Conservation (phyloP, 2,113 vertebrate species). For the Eolophus roseicapilla region DNA sequence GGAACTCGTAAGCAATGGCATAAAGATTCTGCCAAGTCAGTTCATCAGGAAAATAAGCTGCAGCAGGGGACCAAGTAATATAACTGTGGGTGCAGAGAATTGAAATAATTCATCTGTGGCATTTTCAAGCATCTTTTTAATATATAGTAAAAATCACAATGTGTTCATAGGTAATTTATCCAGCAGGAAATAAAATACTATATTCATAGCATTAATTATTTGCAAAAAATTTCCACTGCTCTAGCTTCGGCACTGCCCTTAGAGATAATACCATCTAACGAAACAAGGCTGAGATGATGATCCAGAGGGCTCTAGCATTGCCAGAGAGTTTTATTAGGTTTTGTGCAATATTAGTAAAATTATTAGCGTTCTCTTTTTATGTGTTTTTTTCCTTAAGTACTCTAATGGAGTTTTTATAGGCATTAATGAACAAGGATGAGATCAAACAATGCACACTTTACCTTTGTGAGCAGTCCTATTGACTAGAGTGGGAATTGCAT, state of each 20-base stretch:
- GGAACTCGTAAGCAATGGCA: neutral
- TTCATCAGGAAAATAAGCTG: neutral
- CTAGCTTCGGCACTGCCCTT: neutral
- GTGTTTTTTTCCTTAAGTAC: neutral
- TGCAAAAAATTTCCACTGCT: neutral
- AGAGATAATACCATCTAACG: neutral
- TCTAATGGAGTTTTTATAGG: conserved; percentile 34
- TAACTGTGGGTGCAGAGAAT: neutral
- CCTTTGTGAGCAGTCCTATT: neutral
- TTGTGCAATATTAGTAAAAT: neutral
- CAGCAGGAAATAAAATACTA: neutral
- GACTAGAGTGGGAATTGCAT: neutral
- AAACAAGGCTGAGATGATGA: neutral
- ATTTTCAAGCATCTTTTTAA: neutral
- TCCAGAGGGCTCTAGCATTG: neutral
- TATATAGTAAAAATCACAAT: neutral
- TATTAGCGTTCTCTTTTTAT: neutral
- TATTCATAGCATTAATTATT: neutral
- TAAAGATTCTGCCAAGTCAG: neutral
- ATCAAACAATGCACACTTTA: neutral
- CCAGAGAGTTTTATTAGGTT: neutral
- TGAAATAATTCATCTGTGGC: neutral
- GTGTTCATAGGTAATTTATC: neutral
- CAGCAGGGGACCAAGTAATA: neutral
- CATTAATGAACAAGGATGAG: conserved; percentile 15